phyloP scores from a whole-genome alignment of 2,888 invertebrate genomes.

The Oligia strigilis region DNA sequence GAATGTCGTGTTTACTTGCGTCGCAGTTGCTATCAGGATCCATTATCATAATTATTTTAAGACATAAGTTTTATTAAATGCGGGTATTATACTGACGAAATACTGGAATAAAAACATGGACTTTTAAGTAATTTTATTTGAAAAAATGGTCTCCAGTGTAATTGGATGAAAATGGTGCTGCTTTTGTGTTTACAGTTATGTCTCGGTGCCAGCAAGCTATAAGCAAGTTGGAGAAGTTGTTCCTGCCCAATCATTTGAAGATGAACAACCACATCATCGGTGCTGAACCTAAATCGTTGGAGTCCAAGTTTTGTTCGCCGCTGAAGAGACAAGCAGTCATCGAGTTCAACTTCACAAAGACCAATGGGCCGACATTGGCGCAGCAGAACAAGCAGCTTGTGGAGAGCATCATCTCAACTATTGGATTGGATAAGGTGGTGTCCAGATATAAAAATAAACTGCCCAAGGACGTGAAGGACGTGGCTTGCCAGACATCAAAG shows the following conservation, averaged over 20 bases:
- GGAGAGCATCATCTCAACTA: slow-evolving; percentile 80
- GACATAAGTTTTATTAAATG: slow-evolving; percentile 3
- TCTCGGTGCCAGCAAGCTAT: slow-evolving; percentile 84
- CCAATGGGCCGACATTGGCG: slow-evolving; percentile 66
- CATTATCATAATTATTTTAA: slow-evolving; percentile 17
- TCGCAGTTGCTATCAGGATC: neutral
- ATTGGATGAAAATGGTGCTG: slow-evolving; percentile 62
- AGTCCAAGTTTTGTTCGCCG: slow-evolving; percentile 82
- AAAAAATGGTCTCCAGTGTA: slow-evolving; percentile 24
- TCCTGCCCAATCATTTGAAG: slow-evolving; percentile 80
- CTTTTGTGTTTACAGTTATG: slow-evolving; percentile 85
- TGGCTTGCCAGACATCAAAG: slow-evolving; percentile 83
- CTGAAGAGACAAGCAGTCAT: slow-evolving; percentile 82
- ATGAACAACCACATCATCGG: slow-evolving; percentile 76
- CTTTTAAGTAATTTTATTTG: neutral
- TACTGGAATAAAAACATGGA: neutral
- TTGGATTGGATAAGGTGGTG: slow-evolving; percentile 81
- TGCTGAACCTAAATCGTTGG: slow-evolving; percentile 51
- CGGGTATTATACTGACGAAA: neutral
- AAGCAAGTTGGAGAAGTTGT: slow-evolving; percentile 76
- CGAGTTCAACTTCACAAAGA: slow-evolving; percentile 83
- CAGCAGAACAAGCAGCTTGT: slow-evolving; percentile 84
- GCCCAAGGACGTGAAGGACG: slow-evolving; percentile 79
- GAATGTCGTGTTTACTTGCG: neutral
- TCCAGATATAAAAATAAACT: slow-evolving; percentile 78